Evolutionary conservation across 1,140 invertebrate species (phyloP), one percentile per base, ranked within the genome.

Genomic region (Bombus terrestris): DNA sequence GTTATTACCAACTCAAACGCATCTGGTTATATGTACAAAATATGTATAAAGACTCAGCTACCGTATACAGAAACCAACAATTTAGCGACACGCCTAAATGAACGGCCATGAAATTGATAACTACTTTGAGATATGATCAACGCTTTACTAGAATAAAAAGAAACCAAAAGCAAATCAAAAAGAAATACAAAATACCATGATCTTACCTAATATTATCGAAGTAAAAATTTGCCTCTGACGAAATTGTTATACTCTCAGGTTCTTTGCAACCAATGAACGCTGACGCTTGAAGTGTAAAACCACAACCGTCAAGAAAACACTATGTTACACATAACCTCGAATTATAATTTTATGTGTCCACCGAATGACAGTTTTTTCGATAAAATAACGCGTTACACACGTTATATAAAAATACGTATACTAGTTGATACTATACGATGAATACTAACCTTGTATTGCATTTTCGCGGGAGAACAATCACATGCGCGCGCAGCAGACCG

Each of bases 391-490:
- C 28, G 73, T 66, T 68, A 28, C 25, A 15, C 32, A 12, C 32
- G 6, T 18, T 28, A 37, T n/a, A n/a, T 13, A 35, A 18, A 25
- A 18, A 25, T 41, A 72, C 28, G 5, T 22, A 84, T 25, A n/a
- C 28, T 62, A 72, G 9, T 77, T 47, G 37, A 37, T 66, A 59
- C 13, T 71, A 74, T 69, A 75, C 75, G 83, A 47, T 18, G 15
- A 37, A 32, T 35, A 18, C 37, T 18, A 88, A 37, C 47, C 74
- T 71, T 41, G 66, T 77, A 66, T 81, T 39, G 73, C 57, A 89
- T 79, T 72, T 85, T 66, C 87, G 81, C 86, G 84, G 78, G 85
- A 80, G 76, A 72, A 35, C 12, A 28, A 64, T 15, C 59, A 35
- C 41, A 66, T 69, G 82, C 83, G 77, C 72, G 77, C 72, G 39